Conservation (phyloP, 2,113 vertebrate species). For the Takifugu flavidus region DNA sequence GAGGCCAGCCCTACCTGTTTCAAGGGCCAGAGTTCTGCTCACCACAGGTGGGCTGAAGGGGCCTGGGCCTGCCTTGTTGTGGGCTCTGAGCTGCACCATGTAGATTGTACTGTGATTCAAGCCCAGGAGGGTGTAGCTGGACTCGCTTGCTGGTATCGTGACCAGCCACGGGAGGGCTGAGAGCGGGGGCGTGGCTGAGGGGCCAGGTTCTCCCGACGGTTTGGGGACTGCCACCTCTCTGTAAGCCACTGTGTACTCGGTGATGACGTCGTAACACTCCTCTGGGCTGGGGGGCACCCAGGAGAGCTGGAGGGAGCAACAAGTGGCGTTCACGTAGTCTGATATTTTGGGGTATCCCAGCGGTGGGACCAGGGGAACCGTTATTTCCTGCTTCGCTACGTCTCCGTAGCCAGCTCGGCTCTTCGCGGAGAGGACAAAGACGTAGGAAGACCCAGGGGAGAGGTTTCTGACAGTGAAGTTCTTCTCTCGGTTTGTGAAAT, state of each 20-base stretch:
- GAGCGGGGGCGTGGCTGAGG: conserved; percentile 24
- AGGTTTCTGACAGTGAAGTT: conserved; percentile 76
- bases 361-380: conserved; percentile 82
- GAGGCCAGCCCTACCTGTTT: conserved; percentile 89
- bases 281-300: conserved; percentile 85
- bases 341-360: conserved; percentile 84
- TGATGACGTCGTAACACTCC: conserved; percentile 79
- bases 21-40: conserved; percentile 88
- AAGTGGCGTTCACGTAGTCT: conserved; percentile 81
- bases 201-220: conserved; percentile 49
- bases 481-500: conserved; percentile 77
- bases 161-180: conserved; percentile 73
- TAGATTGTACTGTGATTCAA: conserved; percentile 91
- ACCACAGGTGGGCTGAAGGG: conserved; percentile 89
- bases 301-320: conserved; percentile 84
- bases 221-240: conserved; percentile 70
- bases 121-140: conserved; percentile 82
- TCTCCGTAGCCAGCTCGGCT: conserved; percentile 85
- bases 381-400: conserved; percentile 76
- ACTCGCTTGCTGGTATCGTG: conserved; percentile 79
- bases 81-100: conserved; percentile 88
- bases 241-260: conserved; percentile 87
- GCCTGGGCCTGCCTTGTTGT: conserved; percentile 89
- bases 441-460: conserved; percentile 85
- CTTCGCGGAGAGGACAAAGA: conserved; percentile 86